Evolutionary conservation across 2,113 vertebrate genomes (phyloP), one percentile per base, ranked within the genome.

Genomic region (Aleadryas rufinucha): DNA sequence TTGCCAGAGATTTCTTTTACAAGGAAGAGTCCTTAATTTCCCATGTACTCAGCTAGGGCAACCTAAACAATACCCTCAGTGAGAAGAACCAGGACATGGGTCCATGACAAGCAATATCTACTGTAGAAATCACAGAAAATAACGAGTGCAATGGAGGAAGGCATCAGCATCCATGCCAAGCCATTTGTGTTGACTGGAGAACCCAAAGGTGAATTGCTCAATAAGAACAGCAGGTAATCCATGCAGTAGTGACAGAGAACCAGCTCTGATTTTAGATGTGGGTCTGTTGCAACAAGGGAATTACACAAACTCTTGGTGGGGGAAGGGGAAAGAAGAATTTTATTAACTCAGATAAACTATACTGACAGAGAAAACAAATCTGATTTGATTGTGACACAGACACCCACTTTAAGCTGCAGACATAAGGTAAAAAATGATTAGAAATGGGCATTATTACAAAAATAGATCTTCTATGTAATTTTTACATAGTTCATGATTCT

Each of bases 1-100:
- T 98, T 98, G 97, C 96, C 97, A 98, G 96, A 98, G 97, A 95
- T 97, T 97, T 97, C 98, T 76, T 76, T 57, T 2, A 98, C 93
- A 95, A 98, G 97, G 97, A 98, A 96, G 96, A 98, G 98, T 98
- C 97, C 97, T 98, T 97, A 94, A 80, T 98, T 98, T 97, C 64
- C 52, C 26, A 95, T 97, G 93, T 97, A 97, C 85, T 98, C 96
- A 97, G 96, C 95, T 96, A 98, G 97, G 96, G 96, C 94, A 97
- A 97, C 97, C 84, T 97, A 97, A 71, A 98, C 97, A 98, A 96
- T 97, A 96, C 98, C 98, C 97, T 98, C 66, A 90, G 89, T 95
- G 84, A 97, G 92, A 85, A 41, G 93, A 97, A 98, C 90, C 18
- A 69, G 96, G 97, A 97, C 97, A 93, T 64, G 95, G 97, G 97